phyloP scores from a whole-genome alignment of 2,888 invertebrate species.

The Morpho helenor region DNA sequence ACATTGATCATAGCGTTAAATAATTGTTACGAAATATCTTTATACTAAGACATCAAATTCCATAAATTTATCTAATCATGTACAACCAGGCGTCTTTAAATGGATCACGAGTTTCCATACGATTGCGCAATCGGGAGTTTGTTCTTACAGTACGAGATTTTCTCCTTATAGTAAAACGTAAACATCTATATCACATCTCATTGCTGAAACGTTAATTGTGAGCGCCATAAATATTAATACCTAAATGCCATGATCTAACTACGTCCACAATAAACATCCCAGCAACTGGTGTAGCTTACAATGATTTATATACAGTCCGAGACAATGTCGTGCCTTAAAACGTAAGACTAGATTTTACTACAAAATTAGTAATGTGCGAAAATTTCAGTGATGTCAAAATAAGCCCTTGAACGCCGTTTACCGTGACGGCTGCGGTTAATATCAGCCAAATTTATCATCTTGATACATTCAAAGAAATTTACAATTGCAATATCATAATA shows the following conservation, averaged over 20 bases:
- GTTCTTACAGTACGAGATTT: conserved; percentile 47
- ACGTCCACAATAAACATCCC: conserved; percentile 55
- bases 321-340: conserved; percentile 67
- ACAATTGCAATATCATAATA: conserved; percentile 10
- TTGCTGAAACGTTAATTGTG: conserved; percentile 61
- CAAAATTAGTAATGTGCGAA: conserved; percentile 60
- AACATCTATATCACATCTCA: conserved; percentile 72
- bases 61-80: conserved; percentile 35
- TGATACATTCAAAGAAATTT: conserved; percentile 9
- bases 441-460: conserved; percentile 18
- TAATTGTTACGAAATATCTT: conserved; percentile 35
- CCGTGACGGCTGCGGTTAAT: conserved; percentile 16
- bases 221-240: conserved; percentile 35
- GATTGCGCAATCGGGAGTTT: conserved; percentile 33
- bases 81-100: conserved; percentile 47
- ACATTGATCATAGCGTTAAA: conserved; percentile 33
- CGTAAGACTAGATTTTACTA: conserved; percentile 78
- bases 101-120: conserved; percentile 37
- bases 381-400: conserved; percentile 42
- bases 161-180: conserved; percentile 52
- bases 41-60: conserved; percentile 60
- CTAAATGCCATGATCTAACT: conserved; percentile 31
- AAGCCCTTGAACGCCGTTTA: conserved; percentile 26
- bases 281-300: conserved; percentile 58
- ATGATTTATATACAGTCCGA: conserved; percentile 68